Evolutionary conservation across 2,888 invertebrate genomes (phyloP), one percentile per base, ranked within the genome.

Genomic region (Brachyopa scutellaris): DNA sequence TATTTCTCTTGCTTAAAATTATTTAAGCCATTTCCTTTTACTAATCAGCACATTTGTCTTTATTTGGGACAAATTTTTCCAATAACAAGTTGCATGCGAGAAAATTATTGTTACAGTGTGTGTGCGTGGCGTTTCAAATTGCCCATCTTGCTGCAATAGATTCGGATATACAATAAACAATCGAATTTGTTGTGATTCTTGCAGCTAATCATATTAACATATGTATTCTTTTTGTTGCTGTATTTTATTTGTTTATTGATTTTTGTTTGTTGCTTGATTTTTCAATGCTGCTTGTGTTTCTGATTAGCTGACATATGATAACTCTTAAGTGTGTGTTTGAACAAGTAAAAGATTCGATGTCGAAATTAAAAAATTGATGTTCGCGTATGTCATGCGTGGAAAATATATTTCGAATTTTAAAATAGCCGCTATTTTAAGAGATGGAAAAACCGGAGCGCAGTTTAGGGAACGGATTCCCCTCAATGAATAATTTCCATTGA

Each of bases 281-380:
- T 26, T 47, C 26, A 23, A 21, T 36, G 19, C 23, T 55, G 55
- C 36, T 47, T 69, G 77, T 33, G 29, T 40, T 57, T 47, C 38
- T 49, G 53, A 70, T 77, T 77, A 77, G 77, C 70, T 70, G 70
- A 62, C 55, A 62, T 57, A 57, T 40, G 70, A 67, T 77, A 77
- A 77, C 36, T 69, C 19, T 49, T 15, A 38, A 62, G 51, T 67
- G 38, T 29, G 21, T 62, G 23, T 62, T 76, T 76, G 33, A 53
- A 69, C 23, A 38, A 61, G 53, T 26, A 74, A 61, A 33, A 33
- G 2, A 21, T 57, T 73, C 21, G 45, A 64, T 73, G 62, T 47
- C 42, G 45, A 31, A 67, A 23, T 38, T 26, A 57, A 21, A 33
- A 21, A 15, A 74, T 47, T 66, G 49, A 33, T 9, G 51, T 61